phyloP scores from a whole-genome alignment of 2,113 vertebrate species.

The Seriola quinqueradiata region DNA sequence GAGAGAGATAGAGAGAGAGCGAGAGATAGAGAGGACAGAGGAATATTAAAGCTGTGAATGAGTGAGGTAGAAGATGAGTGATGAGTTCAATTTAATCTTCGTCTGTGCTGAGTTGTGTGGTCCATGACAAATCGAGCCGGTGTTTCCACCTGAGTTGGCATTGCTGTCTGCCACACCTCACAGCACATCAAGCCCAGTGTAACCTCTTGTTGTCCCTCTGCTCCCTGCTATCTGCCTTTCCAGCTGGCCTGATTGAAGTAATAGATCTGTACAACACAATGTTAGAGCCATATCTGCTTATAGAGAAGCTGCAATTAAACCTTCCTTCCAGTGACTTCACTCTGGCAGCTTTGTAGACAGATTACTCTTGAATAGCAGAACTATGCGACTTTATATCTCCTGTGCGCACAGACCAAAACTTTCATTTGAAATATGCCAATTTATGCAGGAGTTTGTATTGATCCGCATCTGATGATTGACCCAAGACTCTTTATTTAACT shows the following conservation, averaged over 20 bases:
- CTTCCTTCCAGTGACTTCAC: neutral
- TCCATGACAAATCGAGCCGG: slow-evolving; percentile 64
- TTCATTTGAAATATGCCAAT: neutral
- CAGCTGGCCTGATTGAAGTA: slow-evolving; percentile 40
- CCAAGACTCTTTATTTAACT: neutral
- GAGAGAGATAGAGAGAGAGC: neutral
- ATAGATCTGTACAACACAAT: slow-evolving; percentile 44
- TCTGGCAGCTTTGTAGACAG: neutral
- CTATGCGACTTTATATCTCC: neutral
- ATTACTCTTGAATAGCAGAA: neutral
- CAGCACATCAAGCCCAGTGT: slow-evolving; percentile 51
- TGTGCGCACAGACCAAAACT: neutral
- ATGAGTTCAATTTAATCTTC: slow-evolving; percentile 65
- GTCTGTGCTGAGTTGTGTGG: slow-evolving; percentile 40
- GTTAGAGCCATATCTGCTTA: slow-evolving; percentile 20
- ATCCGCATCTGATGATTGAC: neutral
- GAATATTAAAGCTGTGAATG: neutral
- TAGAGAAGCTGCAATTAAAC: slow-evolving; percentile 29
- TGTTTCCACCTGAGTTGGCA: slow-evolving; percentile 57
- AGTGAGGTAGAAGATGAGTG: slow-evolving; percentile 17
- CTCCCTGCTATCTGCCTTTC: slow-evolving; percentile 35
- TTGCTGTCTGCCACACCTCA: slow-evolving; percentile 45
- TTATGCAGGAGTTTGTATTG: neutral
- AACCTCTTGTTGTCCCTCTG: slow-evolving; percentile 39
- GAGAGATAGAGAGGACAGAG: neutral